A percentile compares a stretch with the other conserved stretches of the same genome.
phyloP scores from a whole-genome alignment of 2,113 vertebrate genomes.

The Brevimyrus niger region DNA sequence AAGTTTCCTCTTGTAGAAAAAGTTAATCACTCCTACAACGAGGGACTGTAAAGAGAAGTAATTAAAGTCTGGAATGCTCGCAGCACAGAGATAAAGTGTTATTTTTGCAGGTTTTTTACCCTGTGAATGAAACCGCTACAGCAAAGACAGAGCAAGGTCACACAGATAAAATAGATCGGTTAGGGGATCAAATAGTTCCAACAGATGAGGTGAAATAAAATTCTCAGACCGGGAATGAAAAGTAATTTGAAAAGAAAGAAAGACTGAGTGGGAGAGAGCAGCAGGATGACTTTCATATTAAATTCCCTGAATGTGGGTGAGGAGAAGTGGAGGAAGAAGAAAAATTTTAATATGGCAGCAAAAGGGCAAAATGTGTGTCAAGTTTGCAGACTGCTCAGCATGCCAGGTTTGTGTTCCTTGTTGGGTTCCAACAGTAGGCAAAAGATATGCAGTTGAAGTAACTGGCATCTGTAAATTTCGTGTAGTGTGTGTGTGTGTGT shows the following conservation, averaged over 20 bases:
- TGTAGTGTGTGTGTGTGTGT: background rate
- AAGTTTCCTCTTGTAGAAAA: constrained; percentile 6
- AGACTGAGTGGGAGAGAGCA: background rate
- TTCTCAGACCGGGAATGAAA: constrained; percentile 30
- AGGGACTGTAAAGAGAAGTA: constrained; percentile 13
- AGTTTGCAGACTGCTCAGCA: background rate
- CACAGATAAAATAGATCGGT: constrained; percentile 46
- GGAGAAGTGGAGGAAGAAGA: background rate
- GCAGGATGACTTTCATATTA: background rate
- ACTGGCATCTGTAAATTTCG: background rate
- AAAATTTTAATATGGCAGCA: background rate
- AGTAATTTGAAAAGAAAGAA: constrained; percentile 25
- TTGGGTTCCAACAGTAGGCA: background rate
- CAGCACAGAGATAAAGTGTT: constrained; percentile 13
- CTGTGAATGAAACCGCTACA: background rate
- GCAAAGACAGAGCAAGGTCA: constrained; percentile 48
- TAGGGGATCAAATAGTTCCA: constrained; percentile 49
- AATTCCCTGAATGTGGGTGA: background rate
- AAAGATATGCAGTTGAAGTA: background rate
- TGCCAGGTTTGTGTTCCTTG: background rate
- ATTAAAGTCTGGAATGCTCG: constrained; percentile 18
- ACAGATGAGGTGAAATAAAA: constrained; percentile 37
- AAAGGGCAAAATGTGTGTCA: background rate
- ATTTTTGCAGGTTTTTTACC: constrained; percentile 18
- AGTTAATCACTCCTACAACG: constrained; percentile 18